Base-by-base conservation (phyloP, 2,113 vertebrate species). In the Channa argus region DNA sequence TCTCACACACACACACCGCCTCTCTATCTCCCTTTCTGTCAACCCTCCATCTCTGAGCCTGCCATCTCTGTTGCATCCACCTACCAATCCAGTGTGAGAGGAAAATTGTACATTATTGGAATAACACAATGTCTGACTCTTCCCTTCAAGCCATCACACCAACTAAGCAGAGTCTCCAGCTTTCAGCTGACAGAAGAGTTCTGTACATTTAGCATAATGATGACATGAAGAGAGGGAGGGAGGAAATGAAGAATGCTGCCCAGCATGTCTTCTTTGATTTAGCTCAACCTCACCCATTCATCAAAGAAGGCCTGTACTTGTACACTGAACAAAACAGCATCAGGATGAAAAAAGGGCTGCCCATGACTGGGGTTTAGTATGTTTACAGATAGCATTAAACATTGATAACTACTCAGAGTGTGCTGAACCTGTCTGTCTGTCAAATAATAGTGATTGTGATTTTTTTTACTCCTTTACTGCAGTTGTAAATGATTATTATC, bases 401-500 rank as follows among this genome's bases (percentile, higher is more conserved):
- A 74, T 36, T 68, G 85, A 86, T 79, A 77, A 85, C 71, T 79
- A 78, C 79, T 83, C 72, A 67, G 72, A 79, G 68, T 58, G 75
- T 71, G 65, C 70, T 68, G 74, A 77, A 73, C 71, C 24, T 52
- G 74, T 54, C 62, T 84, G 90, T 89, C 92, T 62, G 33, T 92
- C 91, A 93, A 84, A 85, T 69, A 62, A 67, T 14, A 64, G 39
- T 66, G 56, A 65, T 63, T 77, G 56, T 55, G 47, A 50, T 51
- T 64, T 69, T 79, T 45, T 15, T 51, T 41, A 58, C 10, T 49
- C 52, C 69, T 74, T 74, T 72, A 66, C 63, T 72, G 69, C 74
- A 72, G 72, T 89, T 84, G 84, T 93, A 92, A 94, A 94, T 93
- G 88, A 95, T 94, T 91, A 94, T 94, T 93, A 94, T 94, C 90